phyloP scores from a whole-genome alignment of 2,888 invertebrate species.

The Osmoderma eremita region DNA sequence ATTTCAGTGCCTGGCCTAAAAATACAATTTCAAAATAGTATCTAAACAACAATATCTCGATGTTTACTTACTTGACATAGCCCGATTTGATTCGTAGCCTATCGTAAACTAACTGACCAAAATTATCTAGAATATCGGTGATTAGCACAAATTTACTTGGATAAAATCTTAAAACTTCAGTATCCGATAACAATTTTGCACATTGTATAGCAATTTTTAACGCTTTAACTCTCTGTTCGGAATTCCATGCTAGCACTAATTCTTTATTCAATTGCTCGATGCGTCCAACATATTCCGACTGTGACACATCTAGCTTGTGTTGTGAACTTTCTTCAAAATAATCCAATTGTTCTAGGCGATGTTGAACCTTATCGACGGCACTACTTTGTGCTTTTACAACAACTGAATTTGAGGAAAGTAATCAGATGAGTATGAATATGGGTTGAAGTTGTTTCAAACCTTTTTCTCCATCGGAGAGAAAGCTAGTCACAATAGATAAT shows the following conservation, averaged over 20 bases:
- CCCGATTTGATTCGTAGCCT: constrained; percentile 81
- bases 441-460: constrained; percentile 64
- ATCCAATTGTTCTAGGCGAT: constrained; percentile 92
- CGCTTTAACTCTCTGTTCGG: constrained; percentile 94
- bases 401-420: constrained; percentile 63
- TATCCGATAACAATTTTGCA: constrained; percentile 90
- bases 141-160: constrained; percentile 98
- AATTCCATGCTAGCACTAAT: constrained; percentile 90
- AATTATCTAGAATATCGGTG: constrained; percentile 95
- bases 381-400: constrained; percentile 84
- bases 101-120: constrained; percentile 89
- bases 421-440: constrained; percentile 15
- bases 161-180: constrained; percentile 92
- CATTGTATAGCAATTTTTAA: constrained; percentile 97
- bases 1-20: constrained; percentile 67
- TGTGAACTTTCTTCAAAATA: constrained; percentile 91
- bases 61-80: constrained; percentile 66
- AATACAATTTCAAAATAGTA: constrained; percentile 39
- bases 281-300: constrained; percentile 85
- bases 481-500: constrained; percentile 89
- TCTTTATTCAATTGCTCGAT: constrained; percentile 93
- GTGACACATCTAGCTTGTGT: constrained; percentile 87
- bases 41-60: constrained; percentile 18
- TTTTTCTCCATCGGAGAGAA: constrained; percentile 83
- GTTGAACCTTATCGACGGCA: constrained; percentile 87